Percentiles rank a stretch among this genome's conserved stretches.
phyloP scores from a whole-genome alignment of 1,140 invertebrate genomes.

The Brachionus paranguensis region DNA sequence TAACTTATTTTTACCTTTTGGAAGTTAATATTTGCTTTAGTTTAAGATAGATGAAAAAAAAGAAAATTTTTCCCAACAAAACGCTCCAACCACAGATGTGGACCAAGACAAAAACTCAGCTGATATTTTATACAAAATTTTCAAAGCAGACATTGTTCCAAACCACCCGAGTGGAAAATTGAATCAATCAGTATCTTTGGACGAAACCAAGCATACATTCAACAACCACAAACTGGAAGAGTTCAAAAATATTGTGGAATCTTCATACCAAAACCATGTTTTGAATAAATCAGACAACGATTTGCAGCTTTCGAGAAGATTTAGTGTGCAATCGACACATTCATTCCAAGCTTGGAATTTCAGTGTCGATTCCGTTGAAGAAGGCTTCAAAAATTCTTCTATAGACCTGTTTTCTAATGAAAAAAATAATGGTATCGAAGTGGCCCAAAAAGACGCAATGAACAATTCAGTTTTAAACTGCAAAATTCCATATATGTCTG shows the following conservation, averaged over 20 bases:
- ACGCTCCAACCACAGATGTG: background rate
- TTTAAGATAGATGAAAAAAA: background rate
- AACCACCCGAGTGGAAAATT: background rate
- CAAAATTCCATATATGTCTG: slow-evolving; percentile 20
- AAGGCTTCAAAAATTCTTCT: background rate
- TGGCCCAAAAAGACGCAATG: background rate
- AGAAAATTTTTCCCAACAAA: background rate
- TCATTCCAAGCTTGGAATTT: slow-evolving; percentile 6
- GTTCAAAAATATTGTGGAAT: slow-evolving; percentile 29
- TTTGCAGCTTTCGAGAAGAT: background rate
- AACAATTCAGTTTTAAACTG: background rate
- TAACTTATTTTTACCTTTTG: no score
- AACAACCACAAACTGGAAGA: slow-evolving; percentile 19
- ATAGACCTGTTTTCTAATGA: background rate
- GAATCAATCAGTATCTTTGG: background rate
- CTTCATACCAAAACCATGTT: slow-evolving; percentile 28
- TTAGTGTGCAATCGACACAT: background rate
- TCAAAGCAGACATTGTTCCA: background rate
- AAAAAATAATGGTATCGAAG: background rate
- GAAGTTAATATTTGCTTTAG: no score
- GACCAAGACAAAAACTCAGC: background rate
- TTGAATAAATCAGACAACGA: background rate
- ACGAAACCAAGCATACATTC: slow-evolving; percentile 1
- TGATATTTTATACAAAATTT: background rate
- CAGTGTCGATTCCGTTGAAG: background rate